phyloP scores from a whole-genome alignment of 2,113 vertebrate species.

The Hipposideros armiger region DNA sequence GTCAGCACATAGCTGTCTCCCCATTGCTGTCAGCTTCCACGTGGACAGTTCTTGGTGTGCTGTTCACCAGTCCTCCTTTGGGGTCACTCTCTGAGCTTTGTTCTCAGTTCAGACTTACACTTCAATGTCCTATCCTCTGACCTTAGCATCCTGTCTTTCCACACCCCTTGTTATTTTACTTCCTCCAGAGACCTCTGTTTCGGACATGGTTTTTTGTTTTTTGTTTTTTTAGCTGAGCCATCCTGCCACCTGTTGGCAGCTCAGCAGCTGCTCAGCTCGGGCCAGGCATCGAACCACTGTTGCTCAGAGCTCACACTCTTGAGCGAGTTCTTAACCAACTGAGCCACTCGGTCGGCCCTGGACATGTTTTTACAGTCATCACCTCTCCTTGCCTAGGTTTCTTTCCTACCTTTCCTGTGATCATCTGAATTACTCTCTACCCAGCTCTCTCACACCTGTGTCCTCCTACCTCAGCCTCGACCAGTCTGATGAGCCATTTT shows the following conservation, averaged over 20 bases:
- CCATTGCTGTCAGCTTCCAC: accelerated
- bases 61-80: neutral
- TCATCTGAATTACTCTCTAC: neutral
- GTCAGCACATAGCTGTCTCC: accelerated
- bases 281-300: too few relatives aligned
- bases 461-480: neutral
- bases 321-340: too few relatives aligned
- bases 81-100: neutral
- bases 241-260: too few relatives aligned
- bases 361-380: neutral
- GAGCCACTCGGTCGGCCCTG: too few relatives aligned
- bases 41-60: neutral
- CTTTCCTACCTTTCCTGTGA: too few relatives aligned
- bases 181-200: neutral
- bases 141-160: neutral
- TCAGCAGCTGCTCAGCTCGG: too few relatives aligned
- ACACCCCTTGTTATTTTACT: neutral
- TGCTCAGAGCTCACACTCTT: too few relatives aligned
- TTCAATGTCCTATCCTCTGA: neutral
- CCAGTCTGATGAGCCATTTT: accelerated
- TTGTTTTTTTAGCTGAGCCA: too few relatives aligned
- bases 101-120: neutral
- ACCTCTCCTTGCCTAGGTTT: neutral
- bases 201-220: neutral
- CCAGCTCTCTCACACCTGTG: neutral